These are phyloP conservation scores for Odontothrips loti DNA, from an alignment of 2,888 invertebrate species.

Conservation along the genomic window DNA sequence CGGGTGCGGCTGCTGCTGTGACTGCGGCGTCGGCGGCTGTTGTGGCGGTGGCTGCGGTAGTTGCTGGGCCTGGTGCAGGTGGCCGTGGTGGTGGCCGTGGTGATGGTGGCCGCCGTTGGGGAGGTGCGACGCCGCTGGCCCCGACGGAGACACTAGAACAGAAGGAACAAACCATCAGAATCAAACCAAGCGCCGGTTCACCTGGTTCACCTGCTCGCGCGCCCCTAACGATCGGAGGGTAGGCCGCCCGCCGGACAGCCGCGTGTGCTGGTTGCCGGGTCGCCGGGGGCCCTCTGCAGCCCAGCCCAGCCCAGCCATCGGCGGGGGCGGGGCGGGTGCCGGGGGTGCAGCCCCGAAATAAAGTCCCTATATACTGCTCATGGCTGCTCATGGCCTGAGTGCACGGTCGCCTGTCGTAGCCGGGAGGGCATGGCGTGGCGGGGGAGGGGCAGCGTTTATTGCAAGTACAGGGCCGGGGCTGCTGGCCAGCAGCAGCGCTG, in stretches of 20 bases:
- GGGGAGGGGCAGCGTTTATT: constrained; percentile 5
- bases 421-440: neutral
- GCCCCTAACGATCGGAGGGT: constrained; percentile 42
- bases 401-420: neutral
- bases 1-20: constrained; percentile 44
- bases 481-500: neutral
- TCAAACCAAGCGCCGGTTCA: neutral
- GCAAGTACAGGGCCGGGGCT: neutral
- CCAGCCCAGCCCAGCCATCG: neutral
- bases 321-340: neutral
- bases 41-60: constrained; percentile 45
- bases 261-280: neutral
- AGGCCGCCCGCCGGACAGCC: neutral
- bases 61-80: constrained; percentile 48
- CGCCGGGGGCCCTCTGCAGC: neutral
- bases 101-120: constrained; percentile 37
- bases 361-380: neutral
- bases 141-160: constrained; percentile 44
- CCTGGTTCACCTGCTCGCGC: constrained; percentile 35
- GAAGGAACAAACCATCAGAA: constrained; percentile 40
- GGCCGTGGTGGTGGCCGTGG: constrained; percentile 39
- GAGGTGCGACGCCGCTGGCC: constrained; percentile 32
- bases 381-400: neutral
- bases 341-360: neutral
- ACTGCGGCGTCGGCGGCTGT: constrained; percentile 34